Evolutionary conservation across 2,888 invertebrate species (phyloP), one percentile per base, ranked within the genome.

Genomic region (Oasisia sp.): DNA sequence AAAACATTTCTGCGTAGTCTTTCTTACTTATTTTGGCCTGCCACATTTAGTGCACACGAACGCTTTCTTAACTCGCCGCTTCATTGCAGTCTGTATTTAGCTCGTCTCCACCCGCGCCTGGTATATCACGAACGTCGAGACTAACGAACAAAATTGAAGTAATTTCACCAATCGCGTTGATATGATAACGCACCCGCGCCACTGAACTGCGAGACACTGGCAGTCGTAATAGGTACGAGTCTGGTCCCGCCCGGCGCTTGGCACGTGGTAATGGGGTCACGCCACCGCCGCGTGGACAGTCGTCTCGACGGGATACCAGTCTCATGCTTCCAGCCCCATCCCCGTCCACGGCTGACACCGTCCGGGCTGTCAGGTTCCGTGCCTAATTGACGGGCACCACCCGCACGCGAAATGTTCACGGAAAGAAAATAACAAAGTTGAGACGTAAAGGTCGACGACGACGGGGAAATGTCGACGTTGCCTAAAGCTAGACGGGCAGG

Each of bases 361-460:
- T 56, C 11, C 56, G 56, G 11, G 11, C 14, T 56, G 56, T 19
- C 14, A 14, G 56, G 2, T 56, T 56, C 56, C 19, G 27, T n/a
- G 74, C 14, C 74, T 74, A 74, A 74, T 74, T 74, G 74, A 74
- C 74, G 74, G 4, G 7, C 19, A n/a, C 74, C n/a, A 74, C 74
- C 74, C 74, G 7, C 74, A 74, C 27, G 74, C 74, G 74, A 74
- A 74, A 74, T 27, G 27, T 74, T 74, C 19, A 19, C 74, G 7
- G 74, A 74, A n/a, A 74, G n/a, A 74, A 74, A 74, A 74, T 74
- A 74, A 74, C 74, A 74, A 74, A 74, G 74, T 74, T 74, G 74
- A 74, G 27, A 74, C n/a, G 27, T 74, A 74, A 74, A 74, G 74
- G 74, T 74, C n/a, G 27, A 27, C n/a, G 74, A 74, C 27, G n/a